A percentile compares a stretch with the other conserved stretches of the same genome.
Conservation (phyloP, 2,797 vertebrate species). For the Ceryle rudis region DNA sequence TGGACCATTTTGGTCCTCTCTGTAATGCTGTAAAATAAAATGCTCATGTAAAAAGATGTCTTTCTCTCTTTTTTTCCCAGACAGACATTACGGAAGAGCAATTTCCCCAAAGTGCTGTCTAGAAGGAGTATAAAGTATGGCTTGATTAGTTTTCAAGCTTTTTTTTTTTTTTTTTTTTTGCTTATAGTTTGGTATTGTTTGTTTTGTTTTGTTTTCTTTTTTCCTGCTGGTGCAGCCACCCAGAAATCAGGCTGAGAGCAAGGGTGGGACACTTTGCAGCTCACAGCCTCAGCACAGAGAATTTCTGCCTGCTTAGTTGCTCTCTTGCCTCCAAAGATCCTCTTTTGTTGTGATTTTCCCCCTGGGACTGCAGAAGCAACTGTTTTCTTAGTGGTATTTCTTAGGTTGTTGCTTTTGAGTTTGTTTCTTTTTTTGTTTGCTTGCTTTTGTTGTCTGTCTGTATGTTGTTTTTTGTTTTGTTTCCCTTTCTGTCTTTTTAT, state of each 20-base stretch:
- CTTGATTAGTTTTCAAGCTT: neutral
- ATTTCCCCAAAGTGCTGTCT: neutral
- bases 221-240: neutral
- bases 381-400: neutral
- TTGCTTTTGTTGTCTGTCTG: no score
- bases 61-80: neutral
- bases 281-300: neutral
- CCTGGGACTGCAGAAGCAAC: neutral
- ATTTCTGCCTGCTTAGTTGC: neutral
- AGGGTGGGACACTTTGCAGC: neutral
- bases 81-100: neutral
- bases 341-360: neutral
- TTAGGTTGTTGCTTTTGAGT: neutral
- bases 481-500: neutral
- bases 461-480: neutral
- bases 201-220: neutral
- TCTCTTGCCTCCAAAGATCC: neutral
- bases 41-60: neutral
- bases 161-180: neutral
- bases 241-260: neutral
- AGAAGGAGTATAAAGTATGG: neutral
- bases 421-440: no score
- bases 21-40: neutral
- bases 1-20: fast-evolving
- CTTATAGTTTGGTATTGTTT: no score